Base-by-base conservation (phyloP, 2,113 vertebrate genomes). In the Sphyrna mokarran region DNA sequence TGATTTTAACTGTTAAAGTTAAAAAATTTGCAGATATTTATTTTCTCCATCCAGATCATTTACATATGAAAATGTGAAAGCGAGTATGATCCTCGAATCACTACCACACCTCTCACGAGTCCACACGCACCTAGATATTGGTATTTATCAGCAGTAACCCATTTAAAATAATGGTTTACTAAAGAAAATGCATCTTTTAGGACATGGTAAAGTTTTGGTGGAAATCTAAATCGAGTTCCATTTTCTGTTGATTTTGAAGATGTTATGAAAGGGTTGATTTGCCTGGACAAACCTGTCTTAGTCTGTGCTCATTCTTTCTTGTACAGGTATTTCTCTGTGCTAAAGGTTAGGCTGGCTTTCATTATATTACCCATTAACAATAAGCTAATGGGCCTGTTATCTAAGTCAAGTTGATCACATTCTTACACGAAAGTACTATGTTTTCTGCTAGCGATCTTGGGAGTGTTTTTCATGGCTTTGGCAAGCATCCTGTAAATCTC, bases 151-250 rank as follows among this genome's bases (percentile, higher is more conserved):
- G 86, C 22, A 61, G 26, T 58, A 89, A 89, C 86, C 48, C 54
- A 89, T 23, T 89, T 89, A 89, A 89, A 58, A 54, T 87, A 87
- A 87, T 87, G 85, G 20, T 54, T 87, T 54, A 89, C 54, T 54
- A 61, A 89, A 58, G 23, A 48, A 89, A 54, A 83, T 1, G 78
- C 40, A 4, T 37, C n/a, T 40, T 37, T 23, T 72, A 72, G 11
- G 48, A 54, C 48, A 89, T 89, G 86, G 58, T 11, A 89, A 87
- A 48, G 48, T 13, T 89, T 89, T 89, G 54, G 54, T 89, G 48
- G 61, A 89, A 89, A 89, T 89, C 10, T 26, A 89, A 89, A 89
- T 61, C 3, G 9, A 89, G 10, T 61, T 61, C 48, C 26, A 89
- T 54, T 83, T 83, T 37, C n/a, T 40, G 40, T 37, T 83, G n/a